Evolutionary conservation across 1,140 invertebrate species (phyloP).

Genomic region (Eumaeus atala): DNA sequence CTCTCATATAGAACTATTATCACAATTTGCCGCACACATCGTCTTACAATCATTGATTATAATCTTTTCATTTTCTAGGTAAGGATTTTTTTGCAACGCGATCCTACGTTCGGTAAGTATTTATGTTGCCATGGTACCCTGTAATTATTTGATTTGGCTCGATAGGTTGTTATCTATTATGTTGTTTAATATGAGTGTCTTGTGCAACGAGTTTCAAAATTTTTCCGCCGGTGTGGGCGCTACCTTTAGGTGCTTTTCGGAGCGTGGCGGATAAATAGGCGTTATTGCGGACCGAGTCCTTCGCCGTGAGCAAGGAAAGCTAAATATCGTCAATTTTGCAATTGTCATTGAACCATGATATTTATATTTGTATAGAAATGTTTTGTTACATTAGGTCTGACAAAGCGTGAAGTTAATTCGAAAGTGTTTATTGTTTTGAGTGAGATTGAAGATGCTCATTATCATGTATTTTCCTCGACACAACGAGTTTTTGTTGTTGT

Average conservation of each 20-base stretch:
- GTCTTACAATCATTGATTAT: constrained; percentile 13
- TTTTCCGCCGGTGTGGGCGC: constrained; percentile 59
- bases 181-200: constrained; percentile 68
- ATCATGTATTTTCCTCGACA: constrained; percentile 19
- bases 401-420: constrained; percentile 26
- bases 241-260: constrained; percentile 70
- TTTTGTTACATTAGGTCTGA: constrained; percentile 2
- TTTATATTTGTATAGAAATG: constrained; percentile 14
- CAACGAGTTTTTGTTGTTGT: constrained; percentile 21
- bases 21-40: neutral
- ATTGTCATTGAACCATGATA: constrained; percentile 22
- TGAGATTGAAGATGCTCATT: neutral
- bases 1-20: constrained; percentile 21
- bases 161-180: constrained; percentile 63
- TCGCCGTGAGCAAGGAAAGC: constrained; percentile 60
- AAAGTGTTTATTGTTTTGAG: constrained; percentile 36
- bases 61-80: constrained; percentile 14
- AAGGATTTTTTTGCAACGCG: constrained; percentile 12
- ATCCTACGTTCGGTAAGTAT: constrained; percentile 22
- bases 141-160: constrained; percentile 67
- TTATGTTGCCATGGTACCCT: constrained; percentile 44
- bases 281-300: constrained; percentile 67
- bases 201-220: constrained; percentile 69
- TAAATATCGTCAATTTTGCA: constrained; percentile 53
- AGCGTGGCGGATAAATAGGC: constrained; percentile 71